Evolutionary conservation across 2,797 vertebrate genomes (phyloP).

Genomic region (Chiroxiphia lanceolata): DNA sequence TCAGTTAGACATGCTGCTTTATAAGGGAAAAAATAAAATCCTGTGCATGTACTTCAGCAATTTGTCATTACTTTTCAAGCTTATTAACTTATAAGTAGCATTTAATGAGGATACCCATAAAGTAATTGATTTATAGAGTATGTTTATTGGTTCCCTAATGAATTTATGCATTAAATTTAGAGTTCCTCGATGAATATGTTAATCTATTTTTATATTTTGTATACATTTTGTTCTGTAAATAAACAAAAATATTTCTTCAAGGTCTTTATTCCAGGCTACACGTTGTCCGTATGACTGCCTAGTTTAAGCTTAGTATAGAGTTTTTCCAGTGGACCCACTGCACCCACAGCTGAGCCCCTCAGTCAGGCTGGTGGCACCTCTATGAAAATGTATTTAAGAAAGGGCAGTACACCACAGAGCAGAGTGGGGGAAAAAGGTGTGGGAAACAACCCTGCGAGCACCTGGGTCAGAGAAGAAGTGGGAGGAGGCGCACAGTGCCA

Average conservation of each 20-base stretch:
- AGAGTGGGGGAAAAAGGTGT: background rate
- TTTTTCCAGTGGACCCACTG: background rate
- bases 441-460: background rate
- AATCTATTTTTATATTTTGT: background rate
- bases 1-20: background rate
- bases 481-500: background rate
- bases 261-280: background rate
- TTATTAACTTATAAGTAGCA: constrained; percentile 15
- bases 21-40: background rate
- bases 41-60: background rate
- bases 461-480: accelerated
- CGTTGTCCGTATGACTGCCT: background rate
- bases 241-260: background rate
- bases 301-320: background rate
- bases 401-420: background rate
- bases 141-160: constrained; percentile 22
- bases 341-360: background rate
- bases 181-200: background rate
- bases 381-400: background rate
- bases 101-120: constrained; percentile 3
- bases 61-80: background rate
- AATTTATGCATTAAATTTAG: constrained; percentile 3
- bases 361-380: background rate
- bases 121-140: constrained; percentile 21
- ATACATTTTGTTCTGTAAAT: background rate